Percentiles rank a stretch among this genome's conserved stretches.
phyloP scores from a whole-genome alignment of 2,888 invertebrate genomes.

The Miltochrista miniata region DNA sequence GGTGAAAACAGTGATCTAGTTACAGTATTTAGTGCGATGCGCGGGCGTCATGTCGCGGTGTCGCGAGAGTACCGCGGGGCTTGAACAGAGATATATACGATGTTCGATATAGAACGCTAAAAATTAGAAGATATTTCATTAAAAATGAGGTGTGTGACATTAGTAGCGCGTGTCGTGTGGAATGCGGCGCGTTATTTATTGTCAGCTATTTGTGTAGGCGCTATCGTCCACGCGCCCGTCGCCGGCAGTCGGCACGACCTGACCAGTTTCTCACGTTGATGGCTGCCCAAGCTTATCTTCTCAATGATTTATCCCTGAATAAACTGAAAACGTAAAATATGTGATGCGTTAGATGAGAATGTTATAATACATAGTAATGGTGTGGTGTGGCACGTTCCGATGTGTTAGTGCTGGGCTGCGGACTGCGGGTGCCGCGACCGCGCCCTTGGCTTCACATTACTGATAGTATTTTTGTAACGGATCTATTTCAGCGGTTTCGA shows the following conservation, averaged over 20 bases:
- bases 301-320: conserved; percentile 7
- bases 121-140: conserved; percentile 13
- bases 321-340: conserved; percentile 4
- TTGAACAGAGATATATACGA: neutral
- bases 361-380: neutral
- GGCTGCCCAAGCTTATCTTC: neutral
- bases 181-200: conserved; percentile 17
- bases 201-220: conserved; percentile 13
- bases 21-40: neutral
- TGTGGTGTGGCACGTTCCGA: conserved; percentile 2
- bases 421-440: too few species aligned
- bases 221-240: neutral
- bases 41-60: neutral
- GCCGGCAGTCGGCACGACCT: neutral
- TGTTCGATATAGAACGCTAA: neutral
- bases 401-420: neutral
- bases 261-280: neutral
- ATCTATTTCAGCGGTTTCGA: conserved; percentile 25
- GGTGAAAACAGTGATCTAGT: conserved; percentile 5
- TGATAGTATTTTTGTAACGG: conserved; percentile 18
- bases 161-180: conserved; percentile 6
- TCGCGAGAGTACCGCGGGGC: neutral
- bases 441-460: conserved; percentile 29
- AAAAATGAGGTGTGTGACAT: conserved; percentile 8
- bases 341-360: conserved; percentile 1